Percentiles rank a stretch among this genome's conserved stretches.
Evolutionary conservation across 2,888 invertebrate genomes (phyloP).

Genomic region (Watsonalla cultraria): DNA sequence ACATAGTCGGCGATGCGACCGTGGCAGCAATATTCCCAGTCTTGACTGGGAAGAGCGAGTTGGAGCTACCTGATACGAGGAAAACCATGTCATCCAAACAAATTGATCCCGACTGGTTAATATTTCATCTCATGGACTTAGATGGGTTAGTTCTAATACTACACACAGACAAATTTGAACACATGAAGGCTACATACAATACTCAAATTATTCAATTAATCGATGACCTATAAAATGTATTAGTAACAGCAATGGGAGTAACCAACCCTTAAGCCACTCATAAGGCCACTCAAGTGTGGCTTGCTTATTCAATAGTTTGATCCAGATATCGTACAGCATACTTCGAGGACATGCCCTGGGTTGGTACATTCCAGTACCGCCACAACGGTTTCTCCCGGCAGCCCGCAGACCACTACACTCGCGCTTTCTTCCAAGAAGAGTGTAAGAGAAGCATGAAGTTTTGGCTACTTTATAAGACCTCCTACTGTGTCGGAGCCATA

Average conservation of each 20-base stretch:
- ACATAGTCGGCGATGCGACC: constrained; percentile 89
- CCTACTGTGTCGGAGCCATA: constrained; percentile 80
- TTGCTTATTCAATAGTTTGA: background rate
- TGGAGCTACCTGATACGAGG: constrained; percentile 90
- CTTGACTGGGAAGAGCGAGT: constrained; percentile 86
- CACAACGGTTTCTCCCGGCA: constrained; percentile 89
- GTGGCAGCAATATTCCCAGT: constrained; percentile 90
- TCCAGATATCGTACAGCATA: constrained; percentile 85
- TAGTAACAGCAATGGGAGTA: too few species aligned
- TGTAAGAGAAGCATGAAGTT: constrained; percentile 22
- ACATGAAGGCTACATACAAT: too few species aligned
- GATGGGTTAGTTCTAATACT: background rate
- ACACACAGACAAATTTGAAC: too few species aligned
- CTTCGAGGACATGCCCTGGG: constrained; percentile 90
- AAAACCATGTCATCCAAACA: constrained; percentile 21
- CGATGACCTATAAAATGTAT: too few species aligned
- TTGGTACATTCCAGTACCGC: constrained; percentile 94
- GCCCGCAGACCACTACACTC: constrained; percentile 94
- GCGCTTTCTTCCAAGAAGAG: constrained; percentile 88
- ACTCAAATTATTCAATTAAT: too few species aligned
- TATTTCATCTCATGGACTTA: background rate
- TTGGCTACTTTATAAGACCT: constrained; percentile 47
- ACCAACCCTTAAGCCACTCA: too few species aligned
- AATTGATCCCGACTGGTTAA: background rate
- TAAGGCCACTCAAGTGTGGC: too few species aligned